A percentile compares a stretch with the other conserved stretches of the same genome.
phyloP scores from a whole-genome alignment of 64 coral and sea anemone genomes.

The Porites lutea region DNA sequence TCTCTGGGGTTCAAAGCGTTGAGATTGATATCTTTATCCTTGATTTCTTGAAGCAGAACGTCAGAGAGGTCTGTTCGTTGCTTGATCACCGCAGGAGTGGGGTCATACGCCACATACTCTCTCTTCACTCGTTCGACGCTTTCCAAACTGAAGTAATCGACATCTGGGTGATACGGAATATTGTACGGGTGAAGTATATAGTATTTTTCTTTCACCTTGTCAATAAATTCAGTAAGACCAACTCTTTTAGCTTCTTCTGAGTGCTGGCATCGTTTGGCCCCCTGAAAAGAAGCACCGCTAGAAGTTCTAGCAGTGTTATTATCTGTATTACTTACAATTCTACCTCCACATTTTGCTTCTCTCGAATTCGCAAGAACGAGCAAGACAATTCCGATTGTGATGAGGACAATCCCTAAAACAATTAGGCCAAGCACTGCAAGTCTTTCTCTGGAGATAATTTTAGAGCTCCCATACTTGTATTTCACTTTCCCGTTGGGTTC shows the following conservation, averaged over 20 bases:
- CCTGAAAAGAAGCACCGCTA: not conserved
- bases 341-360: not conserved
- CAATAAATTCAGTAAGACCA: constrained; percentile 17
- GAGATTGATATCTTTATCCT: not conserved
- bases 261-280: constrained; percentile 32
- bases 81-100: constrained; percentile 1
- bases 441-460: constrained; percentile 3
- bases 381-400: constrained; percentile 64
- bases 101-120: constrained; percentile 22
- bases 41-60: constrained; percentile 21
- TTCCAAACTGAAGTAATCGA: not conserved
- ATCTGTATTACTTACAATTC: not conserved
- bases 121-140: not conserved
- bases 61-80: constrained; percentile 14
- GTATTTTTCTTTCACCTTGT: constrained; percentile 32
- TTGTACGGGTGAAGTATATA: constrained; percentile 24
- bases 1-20: constrained; percentile 51
- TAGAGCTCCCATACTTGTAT: constrained; percentile 15
- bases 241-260: constrained; percentile 17
- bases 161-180: not conserved
- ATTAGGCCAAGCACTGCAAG: constrained; percentile 43
- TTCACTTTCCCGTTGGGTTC: not conserved
- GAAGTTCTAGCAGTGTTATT: not conserved
- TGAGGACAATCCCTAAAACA: not conserved
- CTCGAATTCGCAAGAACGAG: constrained; percentile 49